Conservation (phyloP, 37 sponge, comb jelly and placozoan species). For the Eunapius fragilis region DNA sequence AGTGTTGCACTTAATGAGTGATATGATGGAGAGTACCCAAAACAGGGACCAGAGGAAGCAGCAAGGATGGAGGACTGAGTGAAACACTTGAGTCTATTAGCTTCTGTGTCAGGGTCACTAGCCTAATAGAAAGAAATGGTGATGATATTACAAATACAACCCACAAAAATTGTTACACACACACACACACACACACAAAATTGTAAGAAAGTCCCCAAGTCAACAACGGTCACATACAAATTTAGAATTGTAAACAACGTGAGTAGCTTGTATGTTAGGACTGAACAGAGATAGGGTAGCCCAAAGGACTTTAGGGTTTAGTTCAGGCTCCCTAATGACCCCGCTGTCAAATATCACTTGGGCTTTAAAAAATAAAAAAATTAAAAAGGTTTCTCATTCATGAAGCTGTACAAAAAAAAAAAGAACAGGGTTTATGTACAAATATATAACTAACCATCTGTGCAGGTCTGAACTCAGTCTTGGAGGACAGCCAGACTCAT, state of each 20-base stretch:
- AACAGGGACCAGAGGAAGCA: background rate
- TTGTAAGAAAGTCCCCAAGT: too few relatives aligned
- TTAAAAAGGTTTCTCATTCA: too few relatives aligned
- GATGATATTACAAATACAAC: background rate
- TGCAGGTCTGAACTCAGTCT: slow-evolving; percentile 51
- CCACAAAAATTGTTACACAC: background rate
- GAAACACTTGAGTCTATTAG: background rate
- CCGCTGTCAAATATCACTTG: too few relatives aligned
- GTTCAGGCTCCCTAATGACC: too few relatives aligned
- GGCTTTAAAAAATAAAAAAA: too few relatives aligned
- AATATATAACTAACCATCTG: slow-evolving; percentile 26
- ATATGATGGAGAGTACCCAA: background rate
- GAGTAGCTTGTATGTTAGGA: too few relatives aligned
- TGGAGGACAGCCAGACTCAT: slow-evolving; percentile 26
- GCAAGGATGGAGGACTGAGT: background rate
- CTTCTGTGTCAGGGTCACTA: background rate
- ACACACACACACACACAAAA: too few relatives aligned
- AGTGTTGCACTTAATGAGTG: background rate
- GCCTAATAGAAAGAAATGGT: background rate
- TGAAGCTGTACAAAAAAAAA: background rate
- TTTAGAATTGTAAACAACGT: too few relatives aligned
- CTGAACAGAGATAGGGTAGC: too few relatives aligned
- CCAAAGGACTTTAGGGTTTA: too few relatives aligned
- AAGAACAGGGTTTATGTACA: background rate
- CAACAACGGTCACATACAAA: too few relatives aligned